Evolutionary conservation across 2,797 vertebrate genomes (phyloP), one percentile per base, ranked within the genome.

Genomic region (Tachyglossus aculeatus): DNA sequence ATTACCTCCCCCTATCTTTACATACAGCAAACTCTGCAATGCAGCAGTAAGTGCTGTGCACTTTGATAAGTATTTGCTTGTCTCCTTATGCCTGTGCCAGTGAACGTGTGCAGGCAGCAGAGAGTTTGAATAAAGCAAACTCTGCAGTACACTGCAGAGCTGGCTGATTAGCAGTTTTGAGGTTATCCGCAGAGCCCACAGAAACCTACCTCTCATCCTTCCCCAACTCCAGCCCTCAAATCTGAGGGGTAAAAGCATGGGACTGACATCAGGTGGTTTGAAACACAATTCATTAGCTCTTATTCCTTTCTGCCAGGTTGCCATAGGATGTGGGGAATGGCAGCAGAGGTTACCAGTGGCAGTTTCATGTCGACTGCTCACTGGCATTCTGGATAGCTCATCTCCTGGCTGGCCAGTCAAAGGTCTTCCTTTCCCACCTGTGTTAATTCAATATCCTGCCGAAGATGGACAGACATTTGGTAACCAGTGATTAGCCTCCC

Each of bases 81-180:
- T 77, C 79, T 83, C 79, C 52, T 43, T 19, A 2, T 77, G 74
- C 56, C 80, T 81, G 85, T 82, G 83, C 74, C 78, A 88, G 82
- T 27, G 74, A 88, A 88, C 63, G 61, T 83, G 81, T 82, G 54
- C 75, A 77, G 84, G 83, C 81, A 86, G 80, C 74, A 51, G 77
- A 76, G 72, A 86, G 81, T 75, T 86, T 81, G 86, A 86, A 87
- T 84, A 87, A 86, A 84, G 84, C 85, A 71, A 81, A 69, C 68
- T 61, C 86, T 0, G 85, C 88, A 86, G 83, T 36, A 77, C 77
- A 82, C 85, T 86, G 80, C 86, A 81, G 85, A 86, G 76, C 77
- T 55, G 44, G 38, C 86, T 88, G 83, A 84, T 86, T 67, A 85
- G 80, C 77, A 76, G 60, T 67, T 83, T 66, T 36, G 0, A 52